phyloP scores from a whole-genome alignment of 2,888 invertebrate species.

The Drosophila mimica region DNA sequence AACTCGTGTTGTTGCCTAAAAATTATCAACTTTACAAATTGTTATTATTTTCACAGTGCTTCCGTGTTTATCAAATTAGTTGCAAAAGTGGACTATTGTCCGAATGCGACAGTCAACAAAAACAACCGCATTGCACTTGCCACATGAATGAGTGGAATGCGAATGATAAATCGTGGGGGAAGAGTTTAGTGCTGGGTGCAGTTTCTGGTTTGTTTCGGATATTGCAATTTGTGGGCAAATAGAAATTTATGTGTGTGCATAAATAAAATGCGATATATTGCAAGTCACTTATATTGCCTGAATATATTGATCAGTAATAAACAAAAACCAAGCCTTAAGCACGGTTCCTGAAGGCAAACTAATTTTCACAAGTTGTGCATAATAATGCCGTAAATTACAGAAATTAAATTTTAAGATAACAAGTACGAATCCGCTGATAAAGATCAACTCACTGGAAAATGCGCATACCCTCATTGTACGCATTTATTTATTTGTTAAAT shows the following conservation, averaged over 20 bases:
- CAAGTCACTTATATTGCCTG: not conserved
- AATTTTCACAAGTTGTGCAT: not conserved
- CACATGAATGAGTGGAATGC: not conserved
- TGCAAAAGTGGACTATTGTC: conserved; percentile 60
- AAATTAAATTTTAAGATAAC: not conserved
- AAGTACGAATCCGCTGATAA: not conserved
- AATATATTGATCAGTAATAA: not conserved
- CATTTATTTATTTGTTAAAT: no score
- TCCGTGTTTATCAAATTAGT: conserved; percentile 39
- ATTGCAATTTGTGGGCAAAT: not conserved
- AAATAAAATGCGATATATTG: not conserved
- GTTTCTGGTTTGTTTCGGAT: not conserved
- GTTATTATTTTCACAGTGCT: not conserved
- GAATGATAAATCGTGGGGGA: not conserved
- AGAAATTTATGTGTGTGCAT: not conserved
- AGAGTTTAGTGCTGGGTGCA: not conserved
- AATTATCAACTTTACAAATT: not conserved
- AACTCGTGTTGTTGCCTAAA: not conserved
- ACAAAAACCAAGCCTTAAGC: not conserved
- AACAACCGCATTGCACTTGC: not conserved
- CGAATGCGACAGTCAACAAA: not conserved
- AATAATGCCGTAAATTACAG: not conserved
- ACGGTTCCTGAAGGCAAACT: not conserved
- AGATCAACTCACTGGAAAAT: no score
- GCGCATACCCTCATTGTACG: no score